A percentile compares a stretch with the other conserved stretches of the same genome.
These are phyloP conservation scores for Exephanes ischioxanthus DNA, from an alignment of 2,888 invertebrate genomes.

Conservation along the genomic window DNA sequence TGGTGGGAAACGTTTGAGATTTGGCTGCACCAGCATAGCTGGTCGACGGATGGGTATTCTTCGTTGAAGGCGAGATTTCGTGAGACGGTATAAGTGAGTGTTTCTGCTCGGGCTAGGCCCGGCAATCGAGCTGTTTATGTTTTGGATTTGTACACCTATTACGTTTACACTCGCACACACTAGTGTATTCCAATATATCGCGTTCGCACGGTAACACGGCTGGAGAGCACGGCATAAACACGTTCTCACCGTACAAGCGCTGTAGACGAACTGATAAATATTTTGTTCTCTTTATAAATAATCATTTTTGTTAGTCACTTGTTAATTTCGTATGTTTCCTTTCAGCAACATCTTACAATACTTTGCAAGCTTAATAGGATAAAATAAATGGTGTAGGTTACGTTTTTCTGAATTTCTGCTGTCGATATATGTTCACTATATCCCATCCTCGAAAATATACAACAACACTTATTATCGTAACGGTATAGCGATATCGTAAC, in stretches of 20 bases:
- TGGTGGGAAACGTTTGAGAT: not conserved
- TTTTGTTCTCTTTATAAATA: no score
- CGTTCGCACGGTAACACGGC: not conserved
- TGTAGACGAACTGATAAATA: not conserved
- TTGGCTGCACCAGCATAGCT: not conserved
- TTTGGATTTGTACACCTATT: not conserved
- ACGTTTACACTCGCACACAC: not conserved
- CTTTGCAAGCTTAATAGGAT: no score
- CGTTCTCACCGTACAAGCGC: conserved; percentile 1
- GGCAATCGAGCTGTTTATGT: not conserved
- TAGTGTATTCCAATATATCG: not conserved
- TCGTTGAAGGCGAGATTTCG: not conserved
- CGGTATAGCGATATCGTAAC: no score
- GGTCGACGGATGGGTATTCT: not conserved
- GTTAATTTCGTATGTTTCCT: not conserved
- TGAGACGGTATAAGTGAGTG: no score
- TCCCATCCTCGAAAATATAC: no score
- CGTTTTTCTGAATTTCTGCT: no score
- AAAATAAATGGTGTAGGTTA: no score
- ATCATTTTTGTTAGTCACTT: not conserved
- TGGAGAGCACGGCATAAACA: not conserved
- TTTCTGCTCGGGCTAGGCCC: not conserved
- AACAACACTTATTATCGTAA: no score
- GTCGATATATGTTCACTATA: no score
- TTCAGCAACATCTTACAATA: no score